Conservation (phyloP, 2,888 invertebrate genomes). For the Hecatera dysodea region DNA sequence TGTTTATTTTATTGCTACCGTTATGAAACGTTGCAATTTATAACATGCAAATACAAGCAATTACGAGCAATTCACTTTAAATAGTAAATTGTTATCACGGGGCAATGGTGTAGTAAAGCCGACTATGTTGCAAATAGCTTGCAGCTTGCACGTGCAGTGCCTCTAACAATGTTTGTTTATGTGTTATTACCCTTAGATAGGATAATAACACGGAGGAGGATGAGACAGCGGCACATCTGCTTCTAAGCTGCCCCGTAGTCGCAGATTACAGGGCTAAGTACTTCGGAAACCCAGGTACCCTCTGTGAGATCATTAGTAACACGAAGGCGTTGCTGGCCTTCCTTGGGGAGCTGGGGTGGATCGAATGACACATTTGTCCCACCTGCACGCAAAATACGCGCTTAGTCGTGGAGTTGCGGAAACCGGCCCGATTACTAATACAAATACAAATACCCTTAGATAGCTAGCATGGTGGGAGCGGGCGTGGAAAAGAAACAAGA, state of each 20-base stretch:
- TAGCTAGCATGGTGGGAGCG: not conserved
- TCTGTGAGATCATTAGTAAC: too few species aligned
- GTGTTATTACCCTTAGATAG: constrained; percentile 39
- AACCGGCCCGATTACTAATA: too few species aligned
- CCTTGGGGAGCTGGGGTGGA: too few species aligned
- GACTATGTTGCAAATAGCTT: constrained; percentile 47
- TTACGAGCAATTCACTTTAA: constrained; percentile 31
- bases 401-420: too few species aligned
- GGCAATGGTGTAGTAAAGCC: constrained; percentile 15
- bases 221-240: too few species aligned
- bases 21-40: not conserved
- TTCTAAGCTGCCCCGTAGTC: too few species aligned
- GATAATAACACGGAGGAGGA: too few species aligned
- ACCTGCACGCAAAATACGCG: too few species aligned
- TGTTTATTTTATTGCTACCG: not conserved
- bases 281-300: too few species aligned
- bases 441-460: constrained; percentile 25
- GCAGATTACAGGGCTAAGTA: too few species aligned
- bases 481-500: not conserved
- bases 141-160: constrained; percentile 39
- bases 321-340: too few species aligned
- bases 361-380: too few species aligned
- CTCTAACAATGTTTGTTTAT: constrained; percentile 64
- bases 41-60: constrained; percentile 35
- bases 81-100: constrained; percentile 38